Conservation (phyloP, 2,113 vertebrate genomes). For the Malurus elegans region DNA sequence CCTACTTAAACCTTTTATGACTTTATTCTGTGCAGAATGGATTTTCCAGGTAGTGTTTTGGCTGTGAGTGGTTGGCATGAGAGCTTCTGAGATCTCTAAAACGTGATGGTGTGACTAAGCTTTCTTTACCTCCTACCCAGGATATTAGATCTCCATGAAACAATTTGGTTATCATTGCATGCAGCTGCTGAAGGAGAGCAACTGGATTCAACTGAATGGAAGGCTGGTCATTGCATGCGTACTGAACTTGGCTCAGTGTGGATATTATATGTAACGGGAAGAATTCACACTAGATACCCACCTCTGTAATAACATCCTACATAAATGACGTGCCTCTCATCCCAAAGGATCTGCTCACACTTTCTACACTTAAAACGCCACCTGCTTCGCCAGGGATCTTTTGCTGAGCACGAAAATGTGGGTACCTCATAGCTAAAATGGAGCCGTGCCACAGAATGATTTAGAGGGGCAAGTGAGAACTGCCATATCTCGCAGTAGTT, state of each 20-base stretch:
- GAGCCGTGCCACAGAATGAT: background rate
- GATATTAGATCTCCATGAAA: background rate
- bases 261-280: background rate
- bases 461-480: background rate
- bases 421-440: background rate
- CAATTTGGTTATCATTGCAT: background rate
- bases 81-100: background rate
- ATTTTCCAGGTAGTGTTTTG: slow-evolving; percentile 10
- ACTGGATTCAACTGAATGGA: background rate
- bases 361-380: background rate
- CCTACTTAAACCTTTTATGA: background rate
- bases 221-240: background rate
- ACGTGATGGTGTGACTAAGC: background rate
- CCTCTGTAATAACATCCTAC: slow-evolving; percentile 24
- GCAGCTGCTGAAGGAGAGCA: slow-evolving; percentile 25
- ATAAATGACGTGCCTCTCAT: background rate
- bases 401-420: background rate
- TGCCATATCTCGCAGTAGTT: background rate
- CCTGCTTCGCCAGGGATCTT: background rate
- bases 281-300: slow-evolving; percentile 1
- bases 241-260: background rate
- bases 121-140: background rate
- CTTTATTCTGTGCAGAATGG: background rate
- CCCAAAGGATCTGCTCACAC: background rate
- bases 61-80: background rate